phyloP scores from a whole-genome alignment of 1,140 invertebrate species.

The Penaeus indicus region DNA sequence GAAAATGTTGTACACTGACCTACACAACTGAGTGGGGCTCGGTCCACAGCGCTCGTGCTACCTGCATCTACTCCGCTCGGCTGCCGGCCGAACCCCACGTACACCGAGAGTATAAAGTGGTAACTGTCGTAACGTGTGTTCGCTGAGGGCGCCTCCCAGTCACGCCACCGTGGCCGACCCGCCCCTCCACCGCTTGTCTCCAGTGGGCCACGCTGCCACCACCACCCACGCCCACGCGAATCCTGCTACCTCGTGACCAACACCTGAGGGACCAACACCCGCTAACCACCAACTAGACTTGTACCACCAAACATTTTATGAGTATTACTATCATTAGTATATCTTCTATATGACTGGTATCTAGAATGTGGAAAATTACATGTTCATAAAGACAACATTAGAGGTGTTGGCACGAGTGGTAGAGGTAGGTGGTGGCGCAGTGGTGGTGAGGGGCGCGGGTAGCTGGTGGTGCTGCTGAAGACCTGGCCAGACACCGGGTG shows the following conservation, averaged over 20 bases:
- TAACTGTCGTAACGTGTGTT: not conserved
- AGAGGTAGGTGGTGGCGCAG: slow-evolving; percentile 30
- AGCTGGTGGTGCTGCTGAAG: slow-evolving; percentile 41
- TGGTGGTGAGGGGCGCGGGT: slow-evolving; percentile 38
- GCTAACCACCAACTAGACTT: slow-evolving; percentile 39
- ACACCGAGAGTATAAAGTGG: slow-evolving; percentile 43
- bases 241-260: slow-evolving; percentile 35
- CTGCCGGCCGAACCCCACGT: slow-evolving; percentile 44
- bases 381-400: slow-evolving; percentile 4
- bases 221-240: no score
- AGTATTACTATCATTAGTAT: slow-evolving; percentile 2
- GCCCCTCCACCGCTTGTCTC: slow-evolving; percentile 46
- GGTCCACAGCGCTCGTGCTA: slow-evolving; percentile 30
- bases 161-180: slow-evolving; percentile 31
- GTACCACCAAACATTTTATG: slow-evolving; percentile 27
- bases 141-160: slow-evolving; percentile 33
- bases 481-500: slow-evolving; percentile 46
- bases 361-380: slow-evolving; percentile 7
- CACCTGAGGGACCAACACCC: slow-evolving; percentile 26
- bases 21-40: slow-evolving; percentile 52
- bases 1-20: slow-evolving; percentile 63
- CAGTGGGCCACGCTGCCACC: slow-evolving; percentile 13
- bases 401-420: slow-evolving; percentile 23
- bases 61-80: not conserved
- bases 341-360: not conserved